phyloP scores from a whole-genome alignment of 2,888 invertebrate species.

The Calliscelio sp. region DNA sequence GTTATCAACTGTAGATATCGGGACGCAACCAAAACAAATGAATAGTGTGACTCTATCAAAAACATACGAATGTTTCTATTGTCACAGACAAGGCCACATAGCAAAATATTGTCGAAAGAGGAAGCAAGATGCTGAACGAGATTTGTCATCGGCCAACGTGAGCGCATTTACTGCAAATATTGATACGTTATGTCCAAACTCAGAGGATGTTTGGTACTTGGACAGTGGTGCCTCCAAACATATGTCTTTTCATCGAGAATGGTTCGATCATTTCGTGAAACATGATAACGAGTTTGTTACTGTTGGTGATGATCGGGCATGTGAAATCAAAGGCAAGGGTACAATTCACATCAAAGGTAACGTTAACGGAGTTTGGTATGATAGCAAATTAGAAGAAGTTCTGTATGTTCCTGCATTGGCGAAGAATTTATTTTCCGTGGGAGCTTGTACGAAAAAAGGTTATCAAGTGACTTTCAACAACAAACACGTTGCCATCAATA shows the following conservation, averaged over 20 bases:
- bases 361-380: constrained; percentile 61
- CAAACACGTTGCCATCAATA: not conserved
- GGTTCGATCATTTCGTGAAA: not conserved
- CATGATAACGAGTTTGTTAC: constrained; percentile 23
- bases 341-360: constrained; percentile 53
- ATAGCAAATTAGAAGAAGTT: constrained; percentile 69
- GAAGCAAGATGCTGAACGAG: not conserved
- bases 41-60: not conserved
- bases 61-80: constrained; percentile 67
- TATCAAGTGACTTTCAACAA: constrained; percentile 24
- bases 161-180: constrained; percentile 19
- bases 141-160: not conserved
- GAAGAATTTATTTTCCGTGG: constrained; percentile 75
- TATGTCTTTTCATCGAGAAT: constrained; percentile 31
- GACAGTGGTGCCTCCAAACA: constrained; percentile 71
- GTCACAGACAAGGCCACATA: constrained; percentile 63
- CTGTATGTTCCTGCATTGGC: constrained; percentile 71
- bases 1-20: not conserved
- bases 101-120: constrained; percentile 47
- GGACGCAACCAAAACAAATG: not conserved
- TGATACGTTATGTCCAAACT: not conserved
- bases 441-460: constrained; percentile 51
- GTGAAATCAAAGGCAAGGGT: constrained; percentile 60
- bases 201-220: not conserved
- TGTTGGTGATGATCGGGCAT: constrained; percentile 62